Conservation (phyloP, 2,888 invertebrate species). For the Eilema caniola region DNA sequence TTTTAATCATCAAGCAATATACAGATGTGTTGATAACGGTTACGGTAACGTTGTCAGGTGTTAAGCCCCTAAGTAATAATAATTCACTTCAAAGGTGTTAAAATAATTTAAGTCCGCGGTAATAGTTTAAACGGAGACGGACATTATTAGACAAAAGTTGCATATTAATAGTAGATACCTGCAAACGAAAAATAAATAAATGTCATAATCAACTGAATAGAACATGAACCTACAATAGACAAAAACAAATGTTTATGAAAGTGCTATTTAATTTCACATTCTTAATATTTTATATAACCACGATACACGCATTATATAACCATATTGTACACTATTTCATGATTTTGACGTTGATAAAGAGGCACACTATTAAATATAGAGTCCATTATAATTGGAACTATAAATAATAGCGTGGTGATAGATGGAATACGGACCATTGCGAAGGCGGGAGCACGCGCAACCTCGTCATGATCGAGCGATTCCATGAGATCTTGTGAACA, state of each 20-base stretch:
- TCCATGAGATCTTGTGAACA: constrained; percentile 38
- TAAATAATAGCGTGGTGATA: constrained; percentile 69
- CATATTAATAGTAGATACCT: no score
- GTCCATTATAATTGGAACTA: constrained; percentile 61
- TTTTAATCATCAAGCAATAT: no score
- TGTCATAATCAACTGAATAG: neutral
- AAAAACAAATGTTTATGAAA: constrained; percentile 3
- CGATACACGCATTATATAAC: constrained; percentile 6
- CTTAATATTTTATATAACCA: constrained; percentile 15
- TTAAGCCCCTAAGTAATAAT: no score
- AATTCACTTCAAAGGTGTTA: no score
- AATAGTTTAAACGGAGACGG: no score
- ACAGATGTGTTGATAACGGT: no score
- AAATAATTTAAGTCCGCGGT: no score
- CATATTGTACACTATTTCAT: constrained; percentile 12
- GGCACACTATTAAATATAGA: constrained; percentile 43
- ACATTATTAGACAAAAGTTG: no score
- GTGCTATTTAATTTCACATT: constrained; percentile 3
- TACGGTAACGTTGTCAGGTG: no score
- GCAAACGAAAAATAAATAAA: no score
- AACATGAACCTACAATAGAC: neutral
- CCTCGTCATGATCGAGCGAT: constrained; percentile 58
- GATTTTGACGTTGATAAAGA: constrained; percentile 42
- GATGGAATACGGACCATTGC: constrained; percentile 64
- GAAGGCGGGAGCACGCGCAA: constrained; percentile 58